These are phyloP conservation scores for Tapirus terrestris DNA, from an alignment of 2,113 vertebrate genomes.

Conservation along the genomic window DNA sequence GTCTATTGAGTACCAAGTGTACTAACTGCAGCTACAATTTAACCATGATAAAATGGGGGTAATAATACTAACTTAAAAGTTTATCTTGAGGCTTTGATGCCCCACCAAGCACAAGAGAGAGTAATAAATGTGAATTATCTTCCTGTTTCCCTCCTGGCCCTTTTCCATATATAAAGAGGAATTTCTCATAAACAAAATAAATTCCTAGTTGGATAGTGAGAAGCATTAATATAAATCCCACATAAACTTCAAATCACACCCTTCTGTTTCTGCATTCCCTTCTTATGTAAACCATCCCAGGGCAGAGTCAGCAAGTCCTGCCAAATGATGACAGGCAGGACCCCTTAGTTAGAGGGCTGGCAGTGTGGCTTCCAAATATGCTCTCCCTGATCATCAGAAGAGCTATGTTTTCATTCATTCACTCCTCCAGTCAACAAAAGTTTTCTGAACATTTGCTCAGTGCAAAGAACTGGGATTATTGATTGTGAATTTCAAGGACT, in stretches of 20 bases:
- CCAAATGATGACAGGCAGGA: not conserved
- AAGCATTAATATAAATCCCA: slow-evolving; percentile 14
- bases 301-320: not conserved
- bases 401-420: not conserved
- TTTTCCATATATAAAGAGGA: slow-evolving; percentile 25
- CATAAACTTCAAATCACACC: not conserved
- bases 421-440: not conserved
- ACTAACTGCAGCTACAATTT: not conserved
- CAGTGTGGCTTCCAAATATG: not conserved
- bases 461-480: not conserved
- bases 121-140: slow-evolving; percentile 41
- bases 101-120: not conserved
- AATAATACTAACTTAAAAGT: not conserved
- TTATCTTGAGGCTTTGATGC: not conserved
- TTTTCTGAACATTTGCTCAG: not conserved
- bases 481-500: not conserved
- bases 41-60: not conserved
- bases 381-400: not conserved
- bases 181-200: slow-evolving; percentile 53
- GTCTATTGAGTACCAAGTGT: not conserved
- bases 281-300: not conserved
- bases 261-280: not conserved
- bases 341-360: not conserved
- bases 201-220: slow-evolving; percentile 37
- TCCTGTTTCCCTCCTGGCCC: not conserved